Evolutionary conservation across 1,140 invertebrate genomes (phyloP), one percentile per base, ranked within the genome.

Genomic region (Drosophila cardini): DNA sequence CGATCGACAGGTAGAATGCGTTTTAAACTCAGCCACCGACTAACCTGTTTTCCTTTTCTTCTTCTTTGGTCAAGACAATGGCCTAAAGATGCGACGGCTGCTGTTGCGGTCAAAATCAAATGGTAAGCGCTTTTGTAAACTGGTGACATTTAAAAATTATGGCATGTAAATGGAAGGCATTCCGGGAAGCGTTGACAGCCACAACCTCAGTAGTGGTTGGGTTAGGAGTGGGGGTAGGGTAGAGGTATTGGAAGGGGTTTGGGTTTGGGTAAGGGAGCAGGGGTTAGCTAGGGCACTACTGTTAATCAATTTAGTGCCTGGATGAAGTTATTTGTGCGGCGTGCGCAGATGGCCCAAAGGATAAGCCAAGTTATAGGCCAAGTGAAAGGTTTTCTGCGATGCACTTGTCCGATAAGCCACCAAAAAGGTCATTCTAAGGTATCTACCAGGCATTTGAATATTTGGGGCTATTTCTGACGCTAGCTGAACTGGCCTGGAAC

Each of bases 91-190:
- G 45, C 45, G 46, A 26, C 26, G 53, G 67, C 50, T 18, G 65
- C 57, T 56, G 65, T 57, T 56, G 80, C 84, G 84, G 85, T 30
- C 30, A 55, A 89, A 89, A 89, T 89, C 84, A 89, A 89, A 89
- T 89, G 84, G 76, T 78, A 73, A 43, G 58, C 70, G 84, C 84
- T 80, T 87, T 87, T 87, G 84, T 87, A 84, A 87, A 70, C 84
- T 76, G 84, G 73, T 89, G 84, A 89, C 84, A 89, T 89, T 89
- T 89, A 78, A 89, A 89, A 89, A 89, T 89, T 89, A 89, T 89
- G 68, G 85, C 84, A 89, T 89, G 84, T 89, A 89, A 89, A 89
- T 89, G 84, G 80, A 80, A 90, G 81, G 76, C 73, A 71, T 89
- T 87, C 80, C 61, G 72, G 76, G 80, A 89, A 89, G 67, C 78